A percentile compares a stretch with the other conserved stretches of the same genome.
phyloP scores from a whole-genome alignment of 2,113 vertebrate genomes.

The Aepyceros melampus region DNA sequence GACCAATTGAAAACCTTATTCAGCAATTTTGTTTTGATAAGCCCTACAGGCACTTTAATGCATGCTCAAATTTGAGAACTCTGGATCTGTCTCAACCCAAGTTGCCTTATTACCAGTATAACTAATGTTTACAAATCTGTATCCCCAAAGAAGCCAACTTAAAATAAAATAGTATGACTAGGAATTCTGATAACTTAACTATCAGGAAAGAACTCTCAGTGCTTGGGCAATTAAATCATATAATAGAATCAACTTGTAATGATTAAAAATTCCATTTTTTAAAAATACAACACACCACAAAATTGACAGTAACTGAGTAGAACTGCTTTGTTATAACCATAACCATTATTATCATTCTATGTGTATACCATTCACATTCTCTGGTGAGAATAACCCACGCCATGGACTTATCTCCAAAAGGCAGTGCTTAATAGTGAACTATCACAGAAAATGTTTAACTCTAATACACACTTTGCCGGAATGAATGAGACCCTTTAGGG shows the following conservation, averaged over 20 bases:
- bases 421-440: background rate
- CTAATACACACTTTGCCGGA: background rate
- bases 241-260: background rate
- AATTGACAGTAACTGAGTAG: background rate
- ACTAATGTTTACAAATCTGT: background rate
- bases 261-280: background rate
- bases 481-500: background rate
- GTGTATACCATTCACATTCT: background rate
- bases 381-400: background rate
- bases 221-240: background rate
- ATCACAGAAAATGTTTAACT: background rate
- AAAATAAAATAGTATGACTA: background rate
- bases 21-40: background rate
- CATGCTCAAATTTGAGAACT: background rate
- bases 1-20: background rate
- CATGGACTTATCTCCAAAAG: background rate
- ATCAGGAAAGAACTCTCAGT: background rate
- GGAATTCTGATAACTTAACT: background rate
- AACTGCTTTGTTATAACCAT: background rate
- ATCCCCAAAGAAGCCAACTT: background rate
- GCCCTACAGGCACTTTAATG: background rate
- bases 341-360: background rate
- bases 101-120: background rate
- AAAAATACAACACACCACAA: background rate
- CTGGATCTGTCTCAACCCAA: background rate